phyloP scores from a whole-genome alignment of 2,888 invertebrate genomes.

The Leptinotarsa haldemani region DNA sequence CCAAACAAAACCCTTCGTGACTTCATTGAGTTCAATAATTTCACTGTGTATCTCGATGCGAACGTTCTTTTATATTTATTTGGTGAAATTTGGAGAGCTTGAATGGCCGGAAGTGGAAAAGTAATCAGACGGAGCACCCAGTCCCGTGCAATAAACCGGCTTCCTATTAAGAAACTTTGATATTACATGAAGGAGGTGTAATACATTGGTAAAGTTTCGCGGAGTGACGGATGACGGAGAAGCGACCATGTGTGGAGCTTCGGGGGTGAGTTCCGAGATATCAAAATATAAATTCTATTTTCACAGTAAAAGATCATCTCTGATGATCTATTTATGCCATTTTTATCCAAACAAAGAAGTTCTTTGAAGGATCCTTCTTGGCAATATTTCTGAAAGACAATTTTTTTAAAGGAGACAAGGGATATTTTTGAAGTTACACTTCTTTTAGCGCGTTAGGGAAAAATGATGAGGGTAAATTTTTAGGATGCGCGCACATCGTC shows the following conservation, averaged over 20 bases:
- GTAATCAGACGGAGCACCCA: constrained; percentile 41
- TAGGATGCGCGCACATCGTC: too few relatives aligned
- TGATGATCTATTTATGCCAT: too few relatives aligned
- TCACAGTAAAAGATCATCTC: not conserved
- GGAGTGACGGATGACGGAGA: constrained; percentile 60
- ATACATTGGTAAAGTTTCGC: constrained; percentile 63
- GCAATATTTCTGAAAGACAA: too few relatives aligned
- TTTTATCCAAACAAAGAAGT: too few relatives aligned
- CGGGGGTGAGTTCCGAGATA: not conserved
- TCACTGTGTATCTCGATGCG: not conserved
- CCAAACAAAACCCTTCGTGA: too few relatives aligned
- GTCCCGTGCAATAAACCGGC: constrained; percentile 52
- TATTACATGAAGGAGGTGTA: constrained; percentile 60
- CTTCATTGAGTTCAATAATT: constrained; percentile 10
- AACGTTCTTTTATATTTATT: constrained; percentile 32
- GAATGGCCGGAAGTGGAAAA: constrained; percentile 42
- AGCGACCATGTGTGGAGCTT: constrained; percentile 51
- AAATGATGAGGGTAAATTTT: too few relatives aligned
- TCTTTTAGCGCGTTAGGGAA: too few relatives aligned
- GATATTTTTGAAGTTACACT: too few relatives aligned
- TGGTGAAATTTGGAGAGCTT: constrained; percentile 31
- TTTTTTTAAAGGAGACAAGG: too few relatives aligned
- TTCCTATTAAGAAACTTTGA: constrained; percentile 62
- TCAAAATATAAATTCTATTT: not conserved
- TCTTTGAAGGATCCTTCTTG: too few relatives aligned